Base-by-base conservation (phyloP, 2,888 invertebrate genomes). In the Tetramorium bicarinatum region DNA sequence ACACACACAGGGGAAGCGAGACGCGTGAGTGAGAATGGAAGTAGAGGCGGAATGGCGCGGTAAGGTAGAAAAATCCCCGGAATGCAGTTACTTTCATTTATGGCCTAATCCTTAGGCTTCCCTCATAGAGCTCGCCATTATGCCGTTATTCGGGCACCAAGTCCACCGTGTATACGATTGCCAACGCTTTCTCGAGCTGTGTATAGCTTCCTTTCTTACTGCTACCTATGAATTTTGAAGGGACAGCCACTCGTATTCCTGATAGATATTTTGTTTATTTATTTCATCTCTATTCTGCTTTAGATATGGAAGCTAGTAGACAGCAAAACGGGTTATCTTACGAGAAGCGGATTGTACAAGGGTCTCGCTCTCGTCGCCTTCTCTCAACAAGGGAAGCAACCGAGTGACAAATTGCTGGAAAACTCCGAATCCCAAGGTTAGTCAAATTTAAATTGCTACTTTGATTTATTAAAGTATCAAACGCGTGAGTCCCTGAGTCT, bases 301-400 rank as follows among this genome's bases (percentile, higher is more conserved):
- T 72, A 95, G 93, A 96, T 96, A 92, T 96, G 96, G 96, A 95
- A 96, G 84, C 87, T 96, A 76, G 95, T 95, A 11, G 96, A 96
- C 81, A 95, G 95, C 81, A 95, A 95, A 75, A 95, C 95, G 84
- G 95, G 95, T 34, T 94, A 94, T 82, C 93, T 96, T 9, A 95
- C 95, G 34, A 94, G 96, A 86, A 96, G 95, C 44, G 95, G 95
- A 92, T 93, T 96, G 38, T 96, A 96, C 92, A 96, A 96, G 93
- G 96, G 96, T 11, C 93, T 96, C 67, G 96, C 96, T 3, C 93
- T 96, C 64, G 95, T 96, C 62, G 96, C 96, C 3, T 96, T 96
- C 94, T 95, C 96, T 11, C 96, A 96, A 88, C 96, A 96, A 90
- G 96, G 96, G 38, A 96, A 96, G 92, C 95, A 95, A 59, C 95